Evolutionary conservation across 2,113 vertebrate species (phyloP), one percentile per base, ranked within the genome.

Genomic region (Nothocercus julius): DNA sequence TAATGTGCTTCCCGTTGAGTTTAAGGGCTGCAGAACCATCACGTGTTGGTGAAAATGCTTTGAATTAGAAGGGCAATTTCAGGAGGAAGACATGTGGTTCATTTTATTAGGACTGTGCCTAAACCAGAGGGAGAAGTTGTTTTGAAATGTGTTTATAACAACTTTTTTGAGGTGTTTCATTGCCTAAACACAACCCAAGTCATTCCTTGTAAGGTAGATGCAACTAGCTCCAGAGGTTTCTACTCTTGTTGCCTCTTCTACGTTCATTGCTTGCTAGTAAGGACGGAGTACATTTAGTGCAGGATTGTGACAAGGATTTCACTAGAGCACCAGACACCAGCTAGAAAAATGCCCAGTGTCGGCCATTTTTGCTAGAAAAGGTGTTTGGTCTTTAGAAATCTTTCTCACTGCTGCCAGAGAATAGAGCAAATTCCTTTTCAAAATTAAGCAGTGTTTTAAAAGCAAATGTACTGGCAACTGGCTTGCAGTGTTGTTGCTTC

Each of bases 1-100:
- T 49, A 5, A 15, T 11, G 7, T 2, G 0, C 34, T 3, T 64
- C 58, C 49, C 72, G 20, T 28, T 42, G 40, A 30, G 30, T 16
- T 9, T 5, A 13, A 10, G 27, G 8, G 20, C 49, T 42, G 10
- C 1, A 14, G 47, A 17, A 22, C 25, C 32, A 9, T 13, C 25
- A 34, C 5, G 13, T 9, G 19, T 47, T 38, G 24, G 45, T 40
- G 34, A 83, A 9, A 4, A 0, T 4, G 8, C 28, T 20, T 58
- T 24, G 56, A 34, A 32, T 3, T 40, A 32, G 54, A 58, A 58
- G 40, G 28, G 22, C 10, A 2, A 14, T 9, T 4, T 14, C 20
- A 56, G 12, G 58, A 49, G 34, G 11, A 18, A 22, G 40, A 3
- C 8, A 6, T 3, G 1, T 5, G 8, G 34, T 32, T 70, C 4